Base-by-base conservation (phyloP, 2,888 invertebrate genomes). In the Mylabris sibirica region DNA sequence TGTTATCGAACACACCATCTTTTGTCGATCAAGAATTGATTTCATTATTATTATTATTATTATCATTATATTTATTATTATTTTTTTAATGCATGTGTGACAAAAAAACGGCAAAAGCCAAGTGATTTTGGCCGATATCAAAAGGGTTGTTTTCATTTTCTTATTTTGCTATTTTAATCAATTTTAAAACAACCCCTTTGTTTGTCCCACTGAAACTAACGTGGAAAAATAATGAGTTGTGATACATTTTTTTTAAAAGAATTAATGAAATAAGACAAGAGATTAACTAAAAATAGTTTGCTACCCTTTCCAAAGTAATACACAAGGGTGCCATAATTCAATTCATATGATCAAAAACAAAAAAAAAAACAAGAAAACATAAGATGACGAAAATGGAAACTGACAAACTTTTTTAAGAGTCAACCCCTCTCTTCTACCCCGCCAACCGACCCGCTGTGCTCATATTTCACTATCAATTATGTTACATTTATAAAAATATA, bases 21-120 rank as follows among this genome's bases (percentile, higher is more conserved):
- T 49, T 20, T 49, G 49, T 49, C 20, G 49, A 49, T 49, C 49
- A 49, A 49, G 49, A 49, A 49, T 20, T 20, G 20, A 49, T 30
- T 17, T 5, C 1, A 17, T 20, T 49, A 17, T 20, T 49, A 49
- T 49, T 49, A 49, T 9, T 49, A 17, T 20, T 49, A n/a, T 22
- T 49, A n/a, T 20, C 20, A 11, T 20, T 49, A 9, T 20, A 20
- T 20, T 8, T 30, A 30, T 30, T 5, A 30, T n/a, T n/a, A n/a
- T n/a, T n/a, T n/a, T n/a, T n/a, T n/a, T n/a, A n/a, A n/a, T n/a
- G n/a, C n/a, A n/a, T n/a, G n/a, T n/a, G n/a, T n/a, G n/a, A n/a
- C n/a, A n/a, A n/a, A 17, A 17, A 44, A 44, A 17, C 2, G 5
- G 17, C n/a, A n/a, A n/a, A 30, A 30, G 5, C 30, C 0, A 30